phyloP scores from a whole-genome alignment of 2,888 invertebrate genomes.

The Tipula confusa region DNA sequence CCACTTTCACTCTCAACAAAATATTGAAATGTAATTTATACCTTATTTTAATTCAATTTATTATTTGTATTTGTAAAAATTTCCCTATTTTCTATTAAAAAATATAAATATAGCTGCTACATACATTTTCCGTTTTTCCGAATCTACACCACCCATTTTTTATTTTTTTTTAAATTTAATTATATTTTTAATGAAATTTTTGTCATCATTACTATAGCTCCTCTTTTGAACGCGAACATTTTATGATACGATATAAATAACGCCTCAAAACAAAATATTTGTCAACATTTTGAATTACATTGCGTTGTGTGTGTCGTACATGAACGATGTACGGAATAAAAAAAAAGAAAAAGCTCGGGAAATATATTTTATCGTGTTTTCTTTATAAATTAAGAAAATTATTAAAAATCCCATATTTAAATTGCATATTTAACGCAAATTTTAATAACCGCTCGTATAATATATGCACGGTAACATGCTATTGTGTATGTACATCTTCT shows the following conservation, averaged over 20 bases:
- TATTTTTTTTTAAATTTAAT: background rate
- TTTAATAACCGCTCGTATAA: background rate
- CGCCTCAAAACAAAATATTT: background rate
- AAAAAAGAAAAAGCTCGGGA: background rate
- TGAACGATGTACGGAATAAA: background rate
- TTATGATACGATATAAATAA: background rate
- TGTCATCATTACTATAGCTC: background rate
- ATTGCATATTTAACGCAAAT: background rate
- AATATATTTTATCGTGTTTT: background rate
- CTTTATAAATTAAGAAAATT: background rate
- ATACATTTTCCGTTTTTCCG: background rate
- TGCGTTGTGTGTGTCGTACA: background rate
- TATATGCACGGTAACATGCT: background rate
- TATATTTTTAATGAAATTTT: constrained; percentile 1
- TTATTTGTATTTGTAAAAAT: background rate
- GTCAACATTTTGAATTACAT: background rate
- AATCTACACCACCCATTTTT: background rate
- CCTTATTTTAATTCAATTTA: constrained; percentile 9
- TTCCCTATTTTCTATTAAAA: background rate
- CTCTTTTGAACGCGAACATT: background rate
- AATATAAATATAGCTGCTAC: background rate
- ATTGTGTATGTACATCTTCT: background rate
- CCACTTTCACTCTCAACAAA: background rate
- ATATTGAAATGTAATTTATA: background rate
- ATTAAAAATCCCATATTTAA: background rate